These are phyloP conservation scores for Pitta sordida DNA, from an alignment of 2,113 vertebrate species.

Conservation along the genomic window DNA sequence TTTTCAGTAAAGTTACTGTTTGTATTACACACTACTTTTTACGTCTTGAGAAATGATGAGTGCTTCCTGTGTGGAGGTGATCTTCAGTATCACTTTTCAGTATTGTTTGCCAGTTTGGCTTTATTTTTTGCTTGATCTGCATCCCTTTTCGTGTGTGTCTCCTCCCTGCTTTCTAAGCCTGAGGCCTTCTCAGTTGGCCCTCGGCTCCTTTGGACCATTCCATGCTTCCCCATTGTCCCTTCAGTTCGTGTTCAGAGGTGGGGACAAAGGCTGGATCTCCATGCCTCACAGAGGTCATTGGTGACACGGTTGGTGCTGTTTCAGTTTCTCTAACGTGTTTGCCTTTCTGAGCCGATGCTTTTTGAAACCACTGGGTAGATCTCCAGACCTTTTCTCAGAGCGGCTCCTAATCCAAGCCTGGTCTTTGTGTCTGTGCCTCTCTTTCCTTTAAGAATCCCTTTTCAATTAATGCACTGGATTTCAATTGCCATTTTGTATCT, in stretches of 20 bases:
- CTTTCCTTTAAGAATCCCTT: background rate
- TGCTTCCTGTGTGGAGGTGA: background rate
- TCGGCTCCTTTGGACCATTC: accelerated
- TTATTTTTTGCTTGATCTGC: background rate
- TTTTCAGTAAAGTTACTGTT: background rate
- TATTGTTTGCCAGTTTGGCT: background rate
- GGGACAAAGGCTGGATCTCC: background rate
- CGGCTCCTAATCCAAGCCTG: background rate
- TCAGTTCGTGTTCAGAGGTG: accelerated
- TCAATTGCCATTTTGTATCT: background rate
- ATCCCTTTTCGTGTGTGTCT: background rate
- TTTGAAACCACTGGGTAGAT: background rate
- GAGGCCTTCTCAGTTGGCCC: background rate
- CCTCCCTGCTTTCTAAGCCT: accelerated
- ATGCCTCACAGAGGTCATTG: accelerated
- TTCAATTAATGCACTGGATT: accelerated
- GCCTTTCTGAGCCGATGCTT: background rate
- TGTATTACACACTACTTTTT: accelerated
- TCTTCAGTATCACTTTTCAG: background rate
- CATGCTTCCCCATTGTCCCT: accelerated
- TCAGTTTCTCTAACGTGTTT: accelerated
- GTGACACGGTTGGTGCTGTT: background rate
- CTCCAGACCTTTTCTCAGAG: background rate
- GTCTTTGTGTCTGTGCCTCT: background rate
- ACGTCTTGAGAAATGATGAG: background rate